Base-by-base conservation (phyloP, 30 jellyfish, hydroid and myxozoan genomes). In the Cassiopea andromeda region DNA sequence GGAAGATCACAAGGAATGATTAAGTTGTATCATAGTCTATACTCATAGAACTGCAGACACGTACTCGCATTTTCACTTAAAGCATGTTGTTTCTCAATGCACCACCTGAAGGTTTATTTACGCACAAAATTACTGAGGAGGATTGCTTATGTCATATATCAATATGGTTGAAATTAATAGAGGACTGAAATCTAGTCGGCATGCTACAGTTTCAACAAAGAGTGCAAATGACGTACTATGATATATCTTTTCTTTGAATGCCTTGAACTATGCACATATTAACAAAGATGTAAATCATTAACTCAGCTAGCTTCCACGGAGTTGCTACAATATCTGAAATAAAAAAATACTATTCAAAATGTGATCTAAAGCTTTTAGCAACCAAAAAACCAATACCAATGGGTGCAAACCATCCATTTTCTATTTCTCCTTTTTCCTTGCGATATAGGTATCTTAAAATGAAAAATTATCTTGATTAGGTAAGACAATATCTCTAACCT, bases 261-360 rank as follows among this genome's bases (percentile, higher is more conserved):
- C 82, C 87, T 44, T 87, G 89, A 3, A 87, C 94, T 12, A 78
- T 68, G 74, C 89, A 80, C 94, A 87, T 87, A 80, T 87, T 87
- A 58, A 87, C 73, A 15, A 87, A 80, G 10, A 82, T 80, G 50
- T 44, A 87, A 13, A 87, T 7, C 94, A 78, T 78, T 13, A 87
- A 0, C 59, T 87, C 94, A 48, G 94, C 84, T 46, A 87, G 86
- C 43, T 87, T 78, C 47, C 85, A 49, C 17, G 82, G 44, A 1
- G 88, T 76, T 59, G 60, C 43, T 14, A 87, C 59, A 13, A 87
- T 87, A 3, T 47, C 94, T 70, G 79, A 70, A 43, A 70, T 70
- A 19, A 70, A 4, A 70, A n/a, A 70, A 70, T 16, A 43, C 17
- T 16, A 70, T 6, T 70, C 15, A 67, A 7, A 67, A 67, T 6